These are phyloP conservation scores for Ochropleura plecta DNA, from an alignment of 2,888 invertebrate species.

Conservation along the genomic window DNA sequence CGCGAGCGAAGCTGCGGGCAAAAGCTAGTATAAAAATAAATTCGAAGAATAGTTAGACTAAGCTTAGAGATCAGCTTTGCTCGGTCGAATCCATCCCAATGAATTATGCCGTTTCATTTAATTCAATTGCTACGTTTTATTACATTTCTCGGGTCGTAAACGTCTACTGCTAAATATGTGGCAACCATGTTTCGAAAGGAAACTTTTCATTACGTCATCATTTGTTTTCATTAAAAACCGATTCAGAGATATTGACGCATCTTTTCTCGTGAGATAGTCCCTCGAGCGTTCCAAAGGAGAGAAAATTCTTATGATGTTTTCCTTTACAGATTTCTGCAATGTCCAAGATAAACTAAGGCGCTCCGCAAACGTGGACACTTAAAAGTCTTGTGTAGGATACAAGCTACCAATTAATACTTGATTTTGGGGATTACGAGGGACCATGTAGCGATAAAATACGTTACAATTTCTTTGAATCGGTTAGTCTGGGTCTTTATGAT, in stretches of 20 bases:
- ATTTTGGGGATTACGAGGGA: too few relatives aligned
- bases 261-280: neutral
- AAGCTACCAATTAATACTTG: too few relatives aligned
- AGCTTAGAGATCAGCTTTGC: neutral
- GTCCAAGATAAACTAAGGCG: too few relatives aligned
- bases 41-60: neutral
- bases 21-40: too few relatives aligned
- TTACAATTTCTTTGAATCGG: too few relatives aligned
- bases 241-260: neutral
- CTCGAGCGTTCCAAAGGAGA: too few relatives aligned
- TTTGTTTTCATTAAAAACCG: constrained; percentile 21
- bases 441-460: too few relatives aligned
- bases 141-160: constrained; percentile 38
- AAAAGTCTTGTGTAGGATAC: too few relatives aligned
- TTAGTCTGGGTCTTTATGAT: too few relatives aligned
- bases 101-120: neutral
- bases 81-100: neutral
- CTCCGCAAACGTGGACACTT: too few relatives aligned
- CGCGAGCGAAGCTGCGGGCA: too few relatives aligned
- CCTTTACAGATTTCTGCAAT: too few relatives aligned
- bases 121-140: constrained; percentile 27
- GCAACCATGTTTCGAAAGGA: neutral
- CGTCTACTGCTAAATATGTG: constrained; percentile 15
- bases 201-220: constrained; percentile 17
- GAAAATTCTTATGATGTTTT: neutral